Evolutionary conservation across 1,140 invertebrate species (phyloP).

Genomic region (Drosophila sproati): DNA sequence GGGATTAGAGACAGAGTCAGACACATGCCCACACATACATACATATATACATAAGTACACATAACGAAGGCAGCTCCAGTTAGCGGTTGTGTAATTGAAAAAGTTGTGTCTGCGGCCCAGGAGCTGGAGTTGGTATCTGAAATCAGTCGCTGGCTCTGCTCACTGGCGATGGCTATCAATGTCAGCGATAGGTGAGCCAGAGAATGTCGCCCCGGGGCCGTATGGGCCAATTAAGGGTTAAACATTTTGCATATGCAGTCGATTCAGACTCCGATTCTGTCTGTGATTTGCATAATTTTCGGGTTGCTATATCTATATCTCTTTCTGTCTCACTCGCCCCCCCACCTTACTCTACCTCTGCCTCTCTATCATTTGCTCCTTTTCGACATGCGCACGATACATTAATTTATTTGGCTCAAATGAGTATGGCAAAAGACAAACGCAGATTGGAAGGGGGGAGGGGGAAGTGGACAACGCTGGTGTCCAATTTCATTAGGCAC

Average conservation of each 20-base stretch:
- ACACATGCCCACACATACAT: conserved; percentile 6
- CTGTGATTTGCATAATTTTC: conserved; percentile 79
- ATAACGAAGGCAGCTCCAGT: conserved; percentile 26
- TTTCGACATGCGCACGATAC: conserved; percentile 45
- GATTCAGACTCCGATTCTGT: conserved; percentile 22
- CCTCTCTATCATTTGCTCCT: background rate
- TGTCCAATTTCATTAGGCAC: conserved; percentile 83
- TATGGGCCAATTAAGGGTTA: conserved; percentile 81
- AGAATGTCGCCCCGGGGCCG: conserved; percentile 52
- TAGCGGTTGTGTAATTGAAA: conserved; percentile 70
- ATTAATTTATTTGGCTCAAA: conserved; percentile 52
- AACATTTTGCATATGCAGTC: conserved; percentile 76
- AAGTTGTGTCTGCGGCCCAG: conserved; percentile 51
- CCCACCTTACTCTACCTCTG: no score
- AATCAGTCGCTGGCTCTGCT: conserved; percentile 27
- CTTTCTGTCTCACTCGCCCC: background rate
- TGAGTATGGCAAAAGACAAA: conserved; percentile 3
- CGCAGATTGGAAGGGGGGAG: background rate
- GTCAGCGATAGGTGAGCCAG: conserved; percentile 73
- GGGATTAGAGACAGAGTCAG: conserved; percentile 11
- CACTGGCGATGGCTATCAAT: conserved; percentile 71
- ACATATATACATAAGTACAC: conserved; percentile 17
- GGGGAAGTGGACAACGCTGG: conserved; percentile 53
- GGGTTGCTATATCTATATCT: conserved; percentile 45
- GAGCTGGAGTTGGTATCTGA: conserved; percentile 28